These are phyloP conservation scores for Thunnus thynnus DNA, from an alignment of 2,113 vertebrate genomes.

Conservation along the genomic window DNA sequence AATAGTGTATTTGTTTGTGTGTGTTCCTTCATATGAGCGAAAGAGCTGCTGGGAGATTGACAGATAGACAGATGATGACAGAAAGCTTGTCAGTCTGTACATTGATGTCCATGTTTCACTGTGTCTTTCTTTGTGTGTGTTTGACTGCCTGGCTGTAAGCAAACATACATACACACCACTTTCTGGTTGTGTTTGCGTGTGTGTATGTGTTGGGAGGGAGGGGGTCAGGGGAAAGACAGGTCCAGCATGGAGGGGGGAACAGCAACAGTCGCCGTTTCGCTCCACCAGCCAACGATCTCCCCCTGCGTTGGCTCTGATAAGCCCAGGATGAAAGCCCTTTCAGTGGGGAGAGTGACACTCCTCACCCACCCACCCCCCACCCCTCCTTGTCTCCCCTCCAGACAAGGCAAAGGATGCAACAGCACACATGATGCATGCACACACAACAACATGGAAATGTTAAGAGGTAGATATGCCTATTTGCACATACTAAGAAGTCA, in stretches of 20 bases:
- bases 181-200: neutral
- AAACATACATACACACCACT: constrained; percentile 4
- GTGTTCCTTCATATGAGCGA: neutral
- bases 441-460: constrained; percentile 20
- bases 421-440: constrained; percentile 28
- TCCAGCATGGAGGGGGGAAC: constrained; percentile 64
- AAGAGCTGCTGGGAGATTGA: neutral
- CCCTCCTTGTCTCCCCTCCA: constrained; percentile 5
- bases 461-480: constrained; percentile 49
- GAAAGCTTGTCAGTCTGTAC: neutral
- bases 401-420: constrained; percentile 37
- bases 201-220: neutral
- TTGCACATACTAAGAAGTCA: constrained; percentile 45
- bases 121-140: constrained; percentile 46
- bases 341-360: constrained; percentile 76
- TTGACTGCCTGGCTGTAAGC: neutral
- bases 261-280: constrained; percentile 78
- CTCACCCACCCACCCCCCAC: constrained; percentile 24
- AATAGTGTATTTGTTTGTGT: neutral
- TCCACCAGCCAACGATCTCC: constrained; percentile 79
- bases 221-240: constrained; percentile 40
- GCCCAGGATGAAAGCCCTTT: constrained; percentile 84
- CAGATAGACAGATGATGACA: neutral
- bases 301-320: constrained; percentile 90
- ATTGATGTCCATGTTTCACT: neutral